Evolutionary conservation across 2,888 invertebrate genomes (phyloP).

Genomic region (Gastrophysa polygoni): DNA sequence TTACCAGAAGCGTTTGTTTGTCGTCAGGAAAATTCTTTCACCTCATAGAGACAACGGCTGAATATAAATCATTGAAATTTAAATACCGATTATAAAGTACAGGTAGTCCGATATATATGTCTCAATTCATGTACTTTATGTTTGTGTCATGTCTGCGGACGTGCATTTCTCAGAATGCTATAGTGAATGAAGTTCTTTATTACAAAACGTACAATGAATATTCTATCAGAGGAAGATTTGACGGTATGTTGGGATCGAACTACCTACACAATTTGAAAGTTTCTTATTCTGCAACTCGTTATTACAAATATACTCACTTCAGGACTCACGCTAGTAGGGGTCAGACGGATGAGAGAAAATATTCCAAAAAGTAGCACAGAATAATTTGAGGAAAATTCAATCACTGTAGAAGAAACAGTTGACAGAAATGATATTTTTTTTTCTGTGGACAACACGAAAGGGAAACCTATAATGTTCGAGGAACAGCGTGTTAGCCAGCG

Average conservation of each 20-base stretch:
- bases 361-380: too few species aligned
- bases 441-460: too few species aligned
- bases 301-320: too few species aligned
- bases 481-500: too few species aligned
- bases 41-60: conserved; percentile 30
- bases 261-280: too few species aligned
- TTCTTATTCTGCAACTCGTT: too few species aligned
- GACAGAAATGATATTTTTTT: too few species aligned
- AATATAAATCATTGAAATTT: conserved; percentile 32
- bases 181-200: not conserved
- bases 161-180: not conserved
- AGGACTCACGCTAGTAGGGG: too few species aligned
- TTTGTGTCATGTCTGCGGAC: not conserved
- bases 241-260: not conserved
- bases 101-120: conserved; percentile 28
- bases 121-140: conserved; percentile 21
- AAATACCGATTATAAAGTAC: conserved; percentile 32
- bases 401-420: too few species aligned
- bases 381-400: too few species aligned
- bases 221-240: not conserved
- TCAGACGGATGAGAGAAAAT: too few species aligned
- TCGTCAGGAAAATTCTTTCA: conserved; percentile 39
- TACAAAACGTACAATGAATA: not conserved
- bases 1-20: conserved; percentile 35
- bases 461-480: too few species aligned